A percentile compares a stretch with the other conserved stretches of the same genome.
Evolutionary conservation across 1,140 invertebrate species (phyloP).

Genomic region (Euschistus heros): DNA sequence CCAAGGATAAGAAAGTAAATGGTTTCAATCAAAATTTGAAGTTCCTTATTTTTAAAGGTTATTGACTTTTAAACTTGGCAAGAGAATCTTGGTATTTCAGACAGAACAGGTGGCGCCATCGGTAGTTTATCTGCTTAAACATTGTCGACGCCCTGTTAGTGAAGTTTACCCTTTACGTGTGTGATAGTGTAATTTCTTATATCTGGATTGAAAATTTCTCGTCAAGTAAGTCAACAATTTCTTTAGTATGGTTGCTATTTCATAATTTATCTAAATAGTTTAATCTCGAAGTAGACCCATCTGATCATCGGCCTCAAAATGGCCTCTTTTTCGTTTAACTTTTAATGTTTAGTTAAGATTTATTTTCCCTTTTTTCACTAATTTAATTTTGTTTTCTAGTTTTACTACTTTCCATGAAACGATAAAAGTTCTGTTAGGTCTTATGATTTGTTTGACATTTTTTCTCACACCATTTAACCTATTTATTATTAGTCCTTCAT

Average conservation of each 20-base stretch:
- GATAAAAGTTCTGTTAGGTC: background rate
- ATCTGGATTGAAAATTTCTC: background rate
- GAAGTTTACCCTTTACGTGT: conserved; percentile 13
- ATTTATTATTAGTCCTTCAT: background rate
- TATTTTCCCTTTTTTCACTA: background rate
- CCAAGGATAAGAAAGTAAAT: no score
- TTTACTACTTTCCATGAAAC: background rate
- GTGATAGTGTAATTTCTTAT: conserved; percentile 4
- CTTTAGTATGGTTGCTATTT: background rate
- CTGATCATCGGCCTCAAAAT: background rate
- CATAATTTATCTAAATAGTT: background rate
- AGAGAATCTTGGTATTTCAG: background rate
- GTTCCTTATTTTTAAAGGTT: background rate
- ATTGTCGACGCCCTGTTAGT: conserved; percentile 13
- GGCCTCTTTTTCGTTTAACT: conserved; percentile 1
- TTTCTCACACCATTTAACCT: background rate
- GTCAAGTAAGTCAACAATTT: background rate
- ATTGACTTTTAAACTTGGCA: conserved; percentile 13
- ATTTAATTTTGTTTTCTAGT: background rate
- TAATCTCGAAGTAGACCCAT: background rate
- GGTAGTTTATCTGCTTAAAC: background rate
- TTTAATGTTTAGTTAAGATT: background rate
- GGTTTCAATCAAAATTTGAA: no score
- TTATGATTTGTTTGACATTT: background rate
- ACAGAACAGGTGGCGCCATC: conserved; percentile 12